phyloP scores from a whole-genome alignment of 2,797 vertebrate species.

The Ficedula albicollis region DNA sequence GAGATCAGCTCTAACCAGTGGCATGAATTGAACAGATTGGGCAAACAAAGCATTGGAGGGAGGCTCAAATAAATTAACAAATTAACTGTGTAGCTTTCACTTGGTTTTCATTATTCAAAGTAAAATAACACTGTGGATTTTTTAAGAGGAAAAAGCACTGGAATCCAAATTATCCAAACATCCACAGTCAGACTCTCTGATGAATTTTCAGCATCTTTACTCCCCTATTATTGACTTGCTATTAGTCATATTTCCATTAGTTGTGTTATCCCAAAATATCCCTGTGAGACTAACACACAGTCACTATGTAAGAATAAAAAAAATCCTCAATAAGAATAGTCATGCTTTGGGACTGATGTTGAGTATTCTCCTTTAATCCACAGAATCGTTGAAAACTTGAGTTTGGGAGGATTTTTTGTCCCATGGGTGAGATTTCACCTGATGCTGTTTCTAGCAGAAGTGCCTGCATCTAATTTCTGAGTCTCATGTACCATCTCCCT shows the following conservation, averaged over 20 bases:
- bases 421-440: neutral
- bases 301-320: neutral
- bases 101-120: constrained; percentile 4
- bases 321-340: neutral
- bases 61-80: constrained; percentile 15
- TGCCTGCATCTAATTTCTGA: neutral
- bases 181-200: neutral
- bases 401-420: neutral
- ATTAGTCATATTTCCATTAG: neutral
- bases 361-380: neutral
- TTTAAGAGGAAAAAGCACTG: neutral
- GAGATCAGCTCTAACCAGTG: neutral
- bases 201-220: neutral
- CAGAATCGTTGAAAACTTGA: neutral
- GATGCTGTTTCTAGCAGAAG: neutral
- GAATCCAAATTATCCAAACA: neutral
- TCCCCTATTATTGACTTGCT: neutral
- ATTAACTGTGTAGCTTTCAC: constrained; percentile 5
- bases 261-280: neutral
- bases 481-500: neutral
- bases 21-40: neutral
- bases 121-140: neutral
- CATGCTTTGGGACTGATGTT: neutral
- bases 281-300: neutral
- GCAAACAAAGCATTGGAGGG: neutral